These are phyloP conservation scores for Leptonema lineaticorne DNA, from an alignment of 1,140 invertebrate genomes.

Conservation along the genomic window DNA sequence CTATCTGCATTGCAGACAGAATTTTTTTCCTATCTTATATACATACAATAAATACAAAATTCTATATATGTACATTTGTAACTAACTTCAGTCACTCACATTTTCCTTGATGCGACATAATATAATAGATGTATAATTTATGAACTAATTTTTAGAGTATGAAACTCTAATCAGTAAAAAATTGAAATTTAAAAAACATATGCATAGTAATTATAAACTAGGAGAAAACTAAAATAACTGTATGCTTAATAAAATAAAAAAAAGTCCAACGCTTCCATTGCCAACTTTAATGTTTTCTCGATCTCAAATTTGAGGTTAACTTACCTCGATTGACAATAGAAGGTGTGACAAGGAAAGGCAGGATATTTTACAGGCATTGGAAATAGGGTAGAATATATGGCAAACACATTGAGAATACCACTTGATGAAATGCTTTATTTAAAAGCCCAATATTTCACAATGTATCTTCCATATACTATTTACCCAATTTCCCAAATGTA, in stretches of 20 bases:
- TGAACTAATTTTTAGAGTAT: conserved; percentile 9
- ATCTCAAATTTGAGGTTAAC: conserved; percentile 1
- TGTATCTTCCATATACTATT: conserved; percentile 61
- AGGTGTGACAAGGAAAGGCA: conserved; percentile 40
- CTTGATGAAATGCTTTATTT: conserved; percentile 63
- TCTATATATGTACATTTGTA: background rate
- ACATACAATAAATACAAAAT: conserved; percentile 6
- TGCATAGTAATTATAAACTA: conserved; percentile 1
- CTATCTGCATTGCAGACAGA: background rate
- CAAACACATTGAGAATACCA: conserved; percentile 64
- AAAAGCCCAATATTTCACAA: conserved; percentile 62
- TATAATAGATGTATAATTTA: too few relatives aligned
- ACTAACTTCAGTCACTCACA: background rate
- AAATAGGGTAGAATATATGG: conserved; percentile 56
- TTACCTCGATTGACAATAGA: conserved; percentile 31
- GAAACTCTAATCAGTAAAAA: conserved; percentile 2
- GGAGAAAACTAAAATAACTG: too few relatives aligned
- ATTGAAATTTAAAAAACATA: background rate
- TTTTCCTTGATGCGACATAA: too few relatives aligned
- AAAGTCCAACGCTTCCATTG: conserved; percentile 26
- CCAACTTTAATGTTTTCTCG: background rate
- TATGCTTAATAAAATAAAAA: background rate
- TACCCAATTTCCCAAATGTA: conserved; percentile 61
- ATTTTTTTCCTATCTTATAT: background rate
- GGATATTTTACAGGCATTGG: conserved; percentile 31